A percentile compares a stretch with the other conserved stretches of the same genome.
Evolutionary conservation across 2,888 invertebrate species (phyloP).

Genomic region (Chrysina gloriosa): DNA sequence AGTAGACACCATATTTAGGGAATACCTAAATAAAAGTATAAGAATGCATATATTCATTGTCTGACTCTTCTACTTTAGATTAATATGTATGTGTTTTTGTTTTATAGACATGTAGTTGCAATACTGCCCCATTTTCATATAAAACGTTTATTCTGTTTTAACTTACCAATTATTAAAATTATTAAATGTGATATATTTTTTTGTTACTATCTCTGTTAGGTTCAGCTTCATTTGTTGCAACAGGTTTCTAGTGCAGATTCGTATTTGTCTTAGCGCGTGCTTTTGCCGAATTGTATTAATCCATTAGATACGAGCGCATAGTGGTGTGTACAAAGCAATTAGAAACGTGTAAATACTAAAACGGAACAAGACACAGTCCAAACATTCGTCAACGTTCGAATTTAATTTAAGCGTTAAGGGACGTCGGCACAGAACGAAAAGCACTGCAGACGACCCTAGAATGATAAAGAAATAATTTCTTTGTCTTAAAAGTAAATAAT

Average conservation of each 20-base stretch:
- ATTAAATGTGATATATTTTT: too few species aligned
- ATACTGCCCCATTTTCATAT: too few species aligned
- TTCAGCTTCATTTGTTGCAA: neutral
- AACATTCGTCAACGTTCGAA: conserved; percentile 6
- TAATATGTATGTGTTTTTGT: too few species aligned
- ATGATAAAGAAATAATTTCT: conserved; percentile 29
- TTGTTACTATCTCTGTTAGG: too few species aligned
- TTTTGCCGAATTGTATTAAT: conserved; percentile 1
- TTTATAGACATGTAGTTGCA: too few species aligned
- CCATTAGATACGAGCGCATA: conserved; percentile 15
- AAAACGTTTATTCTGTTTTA: too few species aligned
- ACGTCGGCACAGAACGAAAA: neutral
- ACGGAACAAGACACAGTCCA: conserved; percentile 2
- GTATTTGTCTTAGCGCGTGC: neutral
- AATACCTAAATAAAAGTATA: too few species aligned
- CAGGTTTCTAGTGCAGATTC: neutral
- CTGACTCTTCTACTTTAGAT: too few species aligned
- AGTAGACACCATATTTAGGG: too few species aligned
- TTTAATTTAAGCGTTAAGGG: conserved; percentile 13
- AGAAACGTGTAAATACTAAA: conserved; percentile 23
- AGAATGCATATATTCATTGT: too few species aligned
- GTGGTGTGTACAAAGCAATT: conserved; percentile 22
- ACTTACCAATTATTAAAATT: too few species aligned
- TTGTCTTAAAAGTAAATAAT: conserved; percentile 28
- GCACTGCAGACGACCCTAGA: neutral